A percentile compares a stretch with the other conserved stretches of the same genome.
Evolutionary conservation across 2,888 invertebrate species (phyloP).

Genomic region (Netelia virgata): DNA sequence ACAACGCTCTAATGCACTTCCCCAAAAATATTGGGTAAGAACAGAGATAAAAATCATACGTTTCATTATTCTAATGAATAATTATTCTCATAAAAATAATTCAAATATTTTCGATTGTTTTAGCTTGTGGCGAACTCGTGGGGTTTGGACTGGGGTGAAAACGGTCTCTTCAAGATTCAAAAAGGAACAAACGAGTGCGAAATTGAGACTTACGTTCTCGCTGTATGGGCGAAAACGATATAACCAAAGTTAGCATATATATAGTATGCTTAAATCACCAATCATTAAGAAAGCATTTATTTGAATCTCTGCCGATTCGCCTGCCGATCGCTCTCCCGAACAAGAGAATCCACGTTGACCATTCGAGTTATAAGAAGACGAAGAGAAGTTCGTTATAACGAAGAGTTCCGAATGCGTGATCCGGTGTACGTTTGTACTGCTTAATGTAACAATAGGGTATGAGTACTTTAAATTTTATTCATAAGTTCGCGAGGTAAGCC

Average conservation of each 20-base stretch:
- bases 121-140: slow-evolving; percentile 98
- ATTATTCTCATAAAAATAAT: not conserved
- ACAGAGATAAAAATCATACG: not conserved
- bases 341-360: slow-evolving; percentile 1
- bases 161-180: slow-evolving; percentile 94
- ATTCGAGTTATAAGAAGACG: slow-evolving; percentile 18
- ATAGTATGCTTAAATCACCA: slow-evolving; percentile 39
- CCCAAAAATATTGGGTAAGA: slow-evolving; percentile 94
- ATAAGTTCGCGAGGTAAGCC: slow-evolving; percentile 51
- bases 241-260: slow-evolving; percentile 67
- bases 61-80: not conserved
- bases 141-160: slow-evolving; percentile 96
- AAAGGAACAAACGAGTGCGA: slow-evolving; percentile 95
- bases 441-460: slow-evolving; percentile 58
- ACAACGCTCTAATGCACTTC: slow-evolving; percentile 85
- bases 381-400: slow-evolving; percentile 31
- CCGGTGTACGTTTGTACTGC: slow-evolving; percentile 67
- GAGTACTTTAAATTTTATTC: slow-evolving; percentile 56
- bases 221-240: slow-evolving; percentile 89
- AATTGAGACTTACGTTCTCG: slow-evolving; percentile 95
- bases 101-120: slow-evolving; percentile 70
- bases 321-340: slow-evolving; percentile 48
- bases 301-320: slow-evolving; percentile 71
- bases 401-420: slow-evolving; percentile 61
- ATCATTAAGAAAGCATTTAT: slow-evolving; percentile 75